Evolutionary conservation across 2,888 invertebrate genomes (phyloP), one percentile per base, ranked within the genome.

Genomic region (Drosophila antonietae): DNA sequence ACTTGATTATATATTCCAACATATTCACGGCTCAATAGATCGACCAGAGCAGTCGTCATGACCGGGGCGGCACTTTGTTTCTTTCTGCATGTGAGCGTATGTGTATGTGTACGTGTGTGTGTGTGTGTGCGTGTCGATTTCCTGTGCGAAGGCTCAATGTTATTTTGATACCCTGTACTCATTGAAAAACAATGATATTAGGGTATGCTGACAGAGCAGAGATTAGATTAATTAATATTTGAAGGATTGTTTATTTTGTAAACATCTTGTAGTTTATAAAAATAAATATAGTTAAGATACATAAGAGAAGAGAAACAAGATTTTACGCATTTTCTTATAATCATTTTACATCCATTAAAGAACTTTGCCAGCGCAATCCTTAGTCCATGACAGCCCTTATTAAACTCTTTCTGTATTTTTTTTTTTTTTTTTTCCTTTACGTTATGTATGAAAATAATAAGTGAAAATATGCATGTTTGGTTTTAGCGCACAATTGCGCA

Each of bases 1-100:
- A 84, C 80, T 90, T 87, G 89, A 90, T 87, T 90, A 89, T 80
- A 84, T 89, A 90, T 87, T 87, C 89, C 82, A 87, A 82, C 88
- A 84, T 90, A 84, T 87, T 87, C 89, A 88, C 78, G 90, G 81
- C 87, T 90, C 87, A 90, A 88, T 86, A 83, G 83, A 81, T 69
- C 73, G 77, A 79, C 62, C 69, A 68, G 69, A 73, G 59, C 59
- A 59, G 73, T 78, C 81, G 62, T 73, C 81, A 78, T 77, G 59
- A 60, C 59, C 73, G 65, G 68, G 61, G 57, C 47, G 43, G 59
- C 44, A 68, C 47, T 44, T 39, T 66, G 23, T 43, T 43, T 33
- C 44, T 37, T 15, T 23, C 20, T 37, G 2, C 6, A 28, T 28
- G 6, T 28, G 28, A 1, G 28, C 6, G 28, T 28, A 28, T 28